phyloP scores from a whole-genome alignment of 1,140 invertebrate species.

The Phortica variegata region DNA sequence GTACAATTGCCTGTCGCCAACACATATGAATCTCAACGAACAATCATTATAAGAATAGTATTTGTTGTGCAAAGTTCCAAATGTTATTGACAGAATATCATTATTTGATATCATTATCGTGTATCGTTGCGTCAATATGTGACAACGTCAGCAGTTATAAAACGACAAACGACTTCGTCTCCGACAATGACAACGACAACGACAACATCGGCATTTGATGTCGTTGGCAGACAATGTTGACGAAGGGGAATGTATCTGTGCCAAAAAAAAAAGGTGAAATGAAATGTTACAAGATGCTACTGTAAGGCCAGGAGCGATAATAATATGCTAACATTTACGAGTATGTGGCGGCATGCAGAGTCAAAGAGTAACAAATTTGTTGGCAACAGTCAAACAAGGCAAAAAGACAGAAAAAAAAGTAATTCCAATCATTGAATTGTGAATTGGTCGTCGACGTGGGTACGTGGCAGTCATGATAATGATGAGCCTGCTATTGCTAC shows the following conservation, averaged over 20 bases:
- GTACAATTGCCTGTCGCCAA: slow-evolving; percentile 16
- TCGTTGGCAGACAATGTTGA: slow-evolving; percentile 14
- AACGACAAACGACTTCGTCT: slow-evolving; percentile 8
- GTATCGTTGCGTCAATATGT: slow-evolving; percentile 26
- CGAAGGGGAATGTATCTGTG: not conserved
- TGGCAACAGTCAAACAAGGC: slow-evolving; percentile 43
- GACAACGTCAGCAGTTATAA: slow-evolving; percentile 25
- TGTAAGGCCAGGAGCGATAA: slow-evolving; percentile 26
- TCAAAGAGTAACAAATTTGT: slow-evolving; percentile 35
- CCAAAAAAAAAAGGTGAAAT: slow-evolving; percentile 32
- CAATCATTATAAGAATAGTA: slow-evolving; percentile 24
- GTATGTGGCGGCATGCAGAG: slow-evolving; percentile 9
- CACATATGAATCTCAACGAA: slow-evolving; percentile 16
- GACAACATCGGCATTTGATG: slow-evolving; percentile 6
- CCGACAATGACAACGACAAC: slow-evolving; percentile 8
- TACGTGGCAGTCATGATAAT: not conserved
- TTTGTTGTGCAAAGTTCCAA: slow-evolving; percentile 29
- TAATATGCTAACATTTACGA: slow-evolving; percentile 52
- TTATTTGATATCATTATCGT: slow-evolving; percentile 56
- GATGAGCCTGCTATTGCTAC: not conserved
- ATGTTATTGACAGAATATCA: slow-evolving; percentile 49
- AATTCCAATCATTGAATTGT: no score
- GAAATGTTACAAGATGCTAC: slow-evolving; percentile 51
- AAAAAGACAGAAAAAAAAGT: not conserved
- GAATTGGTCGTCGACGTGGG: no score